A percentile compares a stretch with the other conserved stretches of the same genome.
These are phyloP conservation scores for Atopsyche davidsoni DNA, from an alignment of 1,140 invertebrate species.

Conservation along the genomic window DNA sequence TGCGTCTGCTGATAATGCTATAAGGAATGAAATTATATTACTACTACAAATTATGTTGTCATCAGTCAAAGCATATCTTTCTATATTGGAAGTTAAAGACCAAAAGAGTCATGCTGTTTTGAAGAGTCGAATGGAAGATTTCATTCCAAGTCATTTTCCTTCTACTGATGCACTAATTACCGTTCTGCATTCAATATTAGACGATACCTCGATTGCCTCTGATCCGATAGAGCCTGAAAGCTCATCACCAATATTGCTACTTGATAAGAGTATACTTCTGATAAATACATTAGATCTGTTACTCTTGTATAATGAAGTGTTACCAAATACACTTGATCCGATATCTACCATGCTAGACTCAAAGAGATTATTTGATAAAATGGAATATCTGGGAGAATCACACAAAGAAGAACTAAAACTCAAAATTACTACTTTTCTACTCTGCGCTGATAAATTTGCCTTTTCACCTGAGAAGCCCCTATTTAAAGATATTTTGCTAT, in stretches of 20 bases:
- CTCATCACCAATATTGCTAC: constrained; percentile 36
- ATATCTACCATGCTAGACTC: constrained; percentile 44
- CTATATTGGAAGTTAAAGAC: constrained; percentile 35
- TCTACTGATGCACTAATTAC: constrained; percentile 44
- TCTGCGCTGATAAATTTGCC: constrained; percentile 50
- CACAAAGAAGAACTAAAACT: constrained; percentile 51
- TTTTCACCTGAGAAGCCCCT: constrained; percentile 52
- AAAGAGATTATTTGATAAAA: constrained; percentile 43
- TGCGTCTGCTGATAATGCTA: constrained; percentile 36
- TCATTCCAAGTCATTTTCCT: constrained; percentile 49
- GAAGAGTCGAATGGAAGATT: constrained; percentile 41
- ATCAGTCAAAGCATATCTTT: constrained; percentile 41
- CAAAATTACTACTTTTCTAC: constrained; percentile 58
- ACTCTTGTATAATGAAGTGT: constrained; percentile 48
- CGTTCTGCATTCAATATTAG: constrained; percentile 47
- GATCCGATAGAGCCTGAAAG: constrained; percentile 26
- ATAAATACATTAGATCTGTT: constrained; percentile 50
- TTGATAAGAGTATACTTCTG: constrained; percentile 40
- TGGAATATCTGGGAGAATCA: constrained; percentile 35
- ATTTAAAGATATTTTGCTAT: constrained; percentile 52
- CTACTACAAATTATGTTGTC: constrained; percentile 46
- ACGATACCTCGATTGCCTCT: constrained; percentile 34
- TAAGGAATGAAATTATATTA: constrained; percentile 45
- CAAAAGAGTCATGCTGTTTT: constrained; percentile 35
- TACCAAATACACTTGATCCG: constrained; percentile 49